Conservation (phyloP, 2,113 vertebrate genomes). For the Apteryx mantelli region DNA sequence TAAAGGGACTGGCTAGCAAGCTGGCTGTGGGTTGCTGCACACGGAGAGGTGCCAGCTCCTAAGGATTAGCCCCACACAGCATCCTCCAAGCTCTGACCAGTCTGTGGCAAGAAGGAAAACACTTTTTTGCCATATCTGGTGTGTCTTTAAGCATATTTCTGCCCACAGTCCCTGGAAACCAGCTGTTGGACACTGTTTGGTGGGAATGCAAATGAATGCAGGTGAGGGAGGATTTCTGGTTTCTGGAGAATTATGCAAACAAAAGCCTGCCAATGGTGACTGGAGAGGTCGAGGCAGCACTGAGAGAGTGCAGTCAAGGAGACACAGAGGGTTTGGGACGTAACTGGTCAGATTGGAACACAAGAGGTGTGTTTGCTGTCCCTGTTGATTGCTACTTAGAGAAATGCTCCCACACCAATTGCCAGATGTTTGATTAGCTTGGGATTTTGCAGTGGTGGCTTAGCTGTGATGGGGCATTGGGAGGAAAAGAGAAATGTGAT, state of each 20-base stretch:
- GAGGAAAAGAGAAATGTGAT: background rate
- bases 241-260: background rate
- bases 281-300: background rate
- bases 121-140: background rate
- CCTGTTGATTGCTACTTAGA: background rate
- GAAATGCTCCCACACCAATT: background rate
- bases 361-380: background rate
- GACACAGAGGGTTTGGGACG: background rate
- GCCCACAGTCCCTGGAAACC: accelerated
- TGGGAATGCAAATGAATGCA: background rate
- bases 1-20: background rate
- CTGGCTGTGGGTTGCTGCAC: background rate
- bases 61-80: background rate
- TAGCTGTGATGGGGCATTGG: background rate
- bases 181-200: background rate
- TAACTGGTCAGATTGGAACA: background rate
- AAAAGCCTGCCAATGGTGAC: background rate
- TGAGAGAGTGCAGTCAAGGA: background rate
- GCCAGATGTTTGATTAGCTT: background rate
- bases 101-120: background rate
- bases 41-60: background rate
- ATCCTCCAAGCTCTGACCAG: background rate
- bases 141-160: background rate
- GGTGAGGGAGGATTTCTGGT: background rate
- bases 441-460: background rate